Evolutionary conservation across 2,797 vertebrate species (phyloP).

Genomic region (Decapterus maruadsi): DNA sequence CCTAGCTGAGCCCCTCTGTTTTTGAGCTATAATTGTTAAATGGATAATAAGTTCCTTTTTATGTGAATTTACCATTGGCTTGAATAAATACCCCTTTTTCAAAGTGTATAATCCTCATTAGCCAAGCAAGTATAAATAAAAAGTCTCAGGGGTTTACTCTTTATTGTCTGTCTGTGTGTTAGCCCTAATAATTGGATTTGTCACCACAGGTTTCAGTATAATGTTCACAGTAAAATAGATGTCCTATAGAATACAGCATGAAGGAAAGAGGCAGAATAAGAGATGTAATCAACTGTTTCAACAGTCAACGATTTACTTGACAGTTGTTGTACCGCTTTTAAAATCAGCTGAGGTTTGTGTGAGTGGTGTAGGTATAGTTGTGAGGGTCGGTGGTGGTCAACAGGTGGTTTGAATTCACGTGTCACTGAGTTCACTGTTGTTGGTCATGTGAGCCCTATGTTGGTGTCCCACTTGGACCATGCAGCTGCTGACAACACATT

Average conservation of each 20-base stretch:
- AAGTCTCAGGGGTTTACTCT: background rate
- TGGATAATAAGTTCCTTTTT: slow-evolving; percentile 32
- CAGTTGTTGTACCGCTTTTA: background rate
- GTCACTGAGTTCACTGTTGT: slow-evolving; percentile 14
- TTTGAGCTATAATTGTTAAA: slow-evolving; percentile 14
- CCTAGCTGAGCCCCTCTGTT: slow-evolving; percentile 11
- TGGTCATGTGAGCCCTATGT: slow-evolving; percentile 26
- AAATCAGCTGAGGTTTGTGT: too few species aligned
- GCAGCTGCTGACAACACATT: slow-evolving; percentile 54
- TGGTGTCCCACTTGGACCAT: slow-evolving; percentile 22
- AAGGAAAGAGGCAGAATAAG: background rate
- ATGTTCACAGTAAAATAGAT: background rate
- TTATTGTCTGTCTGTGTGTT: background rate
- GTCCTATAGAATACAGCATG: background rate
- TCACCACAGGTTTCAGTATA: slow-evolving; percentile 11
- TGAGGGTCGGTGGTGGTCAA: slow-evolving; percentile 7
- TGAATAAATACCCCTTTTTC: slow-evolving; percentile 21
- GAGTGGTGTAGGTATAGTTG: background rate
- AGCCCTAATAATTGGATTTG: background rate
- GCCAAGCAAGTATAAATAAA: background rate
- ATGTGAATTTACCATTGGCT: background rate
- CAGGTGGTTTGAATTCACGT: slow-evolving; percentile 22
- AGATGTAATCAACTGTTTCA: background rate
- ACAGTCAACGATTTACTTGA: background rate
- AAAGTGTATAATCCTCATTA: slow-evolving; percentile 13